Conservation (phyloP, 2,888 invertebrate genomes). For the Hypselothyrea guttata region DNA sequence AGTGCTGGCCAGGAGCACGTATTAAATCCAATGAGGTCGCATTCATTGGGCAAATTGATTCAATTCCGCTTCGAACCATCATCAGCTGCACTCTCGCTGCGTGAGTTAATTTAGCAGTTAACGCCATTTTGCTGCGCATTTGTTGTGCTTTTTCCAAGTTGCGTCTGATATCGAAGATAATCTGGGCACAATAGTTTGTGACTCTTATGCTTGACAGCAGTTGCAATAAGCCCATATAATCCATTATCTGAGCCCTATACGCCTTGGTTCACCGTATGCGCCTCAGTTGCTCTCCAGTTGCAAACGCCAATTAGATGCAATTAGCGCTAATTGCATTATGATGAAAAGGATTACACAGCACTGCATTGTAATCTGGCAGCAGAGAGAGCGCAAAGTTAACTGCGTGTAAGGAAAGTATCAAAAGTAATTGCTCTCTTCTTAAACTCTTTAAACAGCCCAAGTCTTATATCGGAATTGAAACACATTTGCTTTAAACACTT, state of each 20-base stretch:
- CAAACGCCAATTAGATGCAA: slow-evolving; percentile 53
- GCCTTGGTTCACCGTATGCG: background rate
- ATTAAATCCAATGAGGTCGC: slow-evolving; percentile 72
- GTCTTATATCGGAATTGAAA: too few relatives aligned
- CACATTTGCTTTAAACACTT: too few relatives aligned
- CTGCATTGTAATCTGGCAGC: slow-evolving; percentile 8
- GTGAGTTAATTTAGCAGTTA: slow-evolving; percentile 52
- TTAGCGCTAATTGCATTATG: slow-evolving; percentile 58
- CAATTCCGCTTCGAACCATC: slow-evolving; percentile 35
- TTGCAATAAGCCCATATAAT: background rate
- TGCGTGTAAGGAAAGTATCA: background rate
- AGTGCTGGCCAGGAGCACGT: slow-evolving; percentile 52
- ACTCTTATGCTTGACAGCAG: too few relatives aligned
- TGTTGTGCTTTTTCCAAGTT: too few relatives aligned
- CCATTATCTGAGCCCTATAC: slow-evolving; percentile 1
- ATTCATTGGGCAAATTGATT: slow-evolving; percentile 71
- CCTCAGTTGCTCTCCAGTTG: slow-evolving; percentile 17
- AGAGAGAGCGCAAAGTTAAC: background rate
- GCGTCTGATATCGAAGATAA: too few relatives aligned
- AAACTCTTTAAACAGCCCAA: too few relatives aligned
- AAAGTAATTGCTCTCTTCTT: too few relatives aligned
- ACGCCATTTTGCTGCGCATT: slow-evolving; percentile 26
- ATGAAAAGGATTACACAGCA: slow-evolving; percentile 30
- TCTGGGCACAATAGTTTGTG: too few relatives aligned
- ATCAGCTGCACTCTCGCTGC: slow-evolving; percentile 16